A percentile compares a stretch with the other conserved stretches of the same genome.
Conservation (phyloP, 1,140 invertebrate genomes). For the Centruroides sculpturatus region DNA sequence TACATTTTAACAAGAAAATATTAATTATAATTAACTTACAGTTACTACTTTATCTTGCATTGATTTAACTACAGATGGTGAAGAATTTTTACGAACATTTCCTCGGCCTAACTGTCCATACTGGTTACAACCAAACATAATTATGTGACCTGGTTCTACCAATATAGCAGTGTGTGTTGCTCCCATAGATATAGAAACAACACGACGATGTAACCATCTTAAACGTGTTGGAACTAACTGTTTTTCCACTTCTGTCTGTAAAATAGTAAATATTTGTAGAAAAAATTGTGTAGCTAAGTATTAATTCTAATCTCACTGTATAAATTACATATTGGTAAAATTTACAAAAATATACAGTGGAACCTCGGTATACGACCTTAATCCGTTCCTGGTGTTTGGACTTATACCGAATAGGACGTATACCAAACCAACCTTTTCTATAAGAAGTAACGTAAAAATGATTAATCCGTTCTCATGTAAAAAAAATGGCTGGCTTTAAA, state of each 20-base stretch:
- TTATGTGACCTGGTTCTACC: conserved; percentile 47
- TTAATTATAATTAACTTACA: conserved; percentile 25
- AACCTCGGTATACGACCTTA: too few species aligned
- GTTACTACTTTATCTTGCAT: conserved; percentile 38
- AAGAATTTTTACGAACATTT: conserved; percentile 27
- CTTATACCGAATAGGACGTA: too few species aligned
- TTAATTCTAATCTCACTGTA: too few species aligned
- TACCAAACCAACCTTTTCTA: too few species aligned
- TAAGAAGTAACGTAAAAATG: too few species aligned
- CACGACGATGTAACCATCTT: conserved; percentile 28
- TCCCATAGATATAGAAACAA: conserved; percentile 40
- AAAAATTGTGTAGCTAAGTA: too few species aligned
- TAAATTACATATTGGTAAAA: too few species aligned
- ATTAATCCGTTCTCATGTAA: too few species aligned
- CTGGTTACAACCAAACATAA: conserved; percentile 47
- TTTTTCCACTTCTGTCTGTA: conserved; percentile 34
- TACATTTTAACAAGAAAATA: too few species aligned
- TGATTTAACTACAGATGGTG: conserved; percentile 38
- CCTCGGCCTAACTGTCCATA: conserved; percentile 42
- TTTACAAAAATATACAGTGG: too few species aligned
- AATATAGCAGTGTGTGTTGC: conserved; percentile 42
- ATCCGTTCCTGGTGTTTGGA: too few species aligned
- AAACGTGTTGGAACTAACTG: conserved; percentile 32
- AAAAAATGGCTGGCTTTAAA: too few species aligned
- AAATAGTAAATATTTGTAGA: neutral